A percentile compares a stretch with the other conserved stretches of the same genome.
Conservation (phyloP, 2,888 invertebrate species). For the Syrista parreyssii region DNA sequence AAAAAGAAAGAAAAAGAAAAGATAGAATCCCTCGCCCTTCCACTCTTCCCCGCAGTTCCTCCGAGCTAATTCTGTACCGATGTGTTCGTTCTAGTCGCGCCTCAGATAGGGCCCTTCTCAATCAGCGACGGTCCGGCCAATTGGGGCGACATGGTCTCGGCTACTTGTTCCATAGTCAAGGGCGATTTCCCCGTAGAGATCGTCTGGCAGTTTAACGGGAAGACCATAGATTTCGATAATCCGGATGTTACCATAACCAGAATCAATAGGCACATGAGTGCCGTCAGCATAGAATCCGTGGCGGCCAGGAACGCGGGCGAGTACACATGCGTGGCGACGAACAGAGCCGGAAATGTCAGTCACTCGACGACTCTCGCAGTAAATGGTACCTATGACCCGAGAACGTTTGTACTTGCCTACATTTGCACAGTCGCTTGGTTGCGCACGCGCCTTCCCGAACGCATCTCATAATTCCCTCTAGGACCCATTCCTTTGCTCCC, state of each 20-base stretch:
- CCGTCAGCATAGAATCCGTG: slow-evolving; percentile 77
- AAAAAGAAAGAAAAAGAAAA: neutral
- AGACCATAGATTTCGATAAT: slow-evolving; percentile 41
- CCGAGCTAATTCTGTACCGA: neutral
- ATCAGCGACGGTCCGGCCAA: slow-evolving; percentile 65
- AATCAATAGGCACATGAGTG: slow-evolving; percentile 70
- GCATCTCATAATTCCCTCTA: no score
- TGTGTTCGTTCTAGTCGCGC: slow-evolving; percentile 64
- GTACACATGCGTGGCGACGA: slow-evolving; percentile 72
- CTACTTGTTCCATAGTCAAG: slow-evolving; percentile 80
- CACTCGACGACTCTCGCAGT: slow-evolving; percentile 69
- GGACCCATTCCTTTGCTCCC: no score
- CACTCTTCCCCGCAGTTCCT: no score
- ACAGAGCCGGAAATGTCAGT: slow-evolving; percentile 69
- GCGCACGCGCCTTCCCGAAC: no score
- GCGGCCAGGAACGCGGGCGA: slow-evolving; percentile 77
- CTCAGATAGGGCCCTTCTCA: slow-evolving; percentile 65
- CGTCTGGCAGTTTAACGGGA: slow-evolving; percentile 78
- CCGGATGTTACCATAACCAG: slow-evolving; percentile 67
- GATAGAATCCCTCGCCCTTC: neutral
- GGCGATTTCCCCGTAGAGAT: slow-evolving; percentile 84
- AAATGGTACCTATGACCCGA: slow-evolving; percentile 65
- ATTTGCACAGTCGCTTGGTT: slow-evolving; percentile 29
- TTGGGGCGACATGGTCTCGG: slow-evolving; percentile 64
- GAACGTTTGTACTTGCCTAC: slow-evolving; percentile 28